Evolutionary conservation across 1,140 invertebrate genomes (phyloP).

Genomic region (Augochlora pura): DNA sequence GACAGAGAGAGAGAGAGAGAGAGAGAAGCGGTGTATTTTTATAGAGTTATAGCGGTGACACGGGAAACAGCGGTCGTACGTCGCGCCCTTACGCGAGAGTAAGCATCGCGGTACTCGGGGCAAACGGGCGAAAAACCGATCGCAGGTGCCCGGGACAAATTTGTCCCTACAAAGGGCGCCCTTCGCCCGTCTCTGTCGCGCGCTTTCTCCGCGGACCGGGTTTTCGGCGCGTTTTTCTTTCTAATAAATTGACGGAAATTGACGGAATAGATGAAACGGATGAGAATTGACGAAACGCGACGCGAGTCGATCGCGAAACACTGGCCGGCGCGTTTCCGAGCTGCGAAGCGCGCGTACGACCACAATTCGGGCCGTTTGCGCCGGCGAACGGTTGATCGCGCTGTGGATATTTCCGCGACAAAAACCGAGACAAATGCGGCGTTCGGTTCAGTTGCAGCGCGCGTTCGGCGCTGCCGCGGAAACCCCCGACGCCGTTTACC

Average conservation of each 20-base stretch:
- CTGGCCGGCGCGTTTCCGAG: not conserved
- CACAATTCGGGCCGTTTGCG: slow-evolving; percentile 19
- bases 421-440: slow-evolving; percentile 8
- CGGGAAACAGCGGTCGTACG: slow-evolving; percentile 11
- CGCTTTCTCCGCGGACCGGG: too few relatives aligned
- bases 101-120: not conserved
- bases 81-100: not conserved
- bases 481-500: not conserved
- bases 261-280: too few relatives aligned
- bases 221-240: not conserved
- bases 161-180: not conserved
- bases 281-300: not conserved
- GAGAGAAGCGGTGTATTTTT: not conserved
- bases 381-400: slow-evolving; percentile 21
- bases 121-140: slow-evolving; percentile 12
- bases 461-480: not conserved
- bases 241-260: slow-evolving; percentile 6
- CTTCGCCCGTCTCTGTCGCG: too few relatives aligned
- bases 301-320: too few relatives aligned
- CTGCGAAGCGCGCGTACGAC: not conserved
- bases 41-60: not conserved
- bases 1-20: too few relatives aligned
- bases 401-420: slow-evolving; percentile 5
- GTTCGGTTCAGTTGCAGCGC: too few relatives aligned
- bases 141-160: slow-evolving; percentile 2